Evolutionary conservation across 2,113 vertebrate species (phyloP).

Genomic region (Tinamus guttatus): DNA sequence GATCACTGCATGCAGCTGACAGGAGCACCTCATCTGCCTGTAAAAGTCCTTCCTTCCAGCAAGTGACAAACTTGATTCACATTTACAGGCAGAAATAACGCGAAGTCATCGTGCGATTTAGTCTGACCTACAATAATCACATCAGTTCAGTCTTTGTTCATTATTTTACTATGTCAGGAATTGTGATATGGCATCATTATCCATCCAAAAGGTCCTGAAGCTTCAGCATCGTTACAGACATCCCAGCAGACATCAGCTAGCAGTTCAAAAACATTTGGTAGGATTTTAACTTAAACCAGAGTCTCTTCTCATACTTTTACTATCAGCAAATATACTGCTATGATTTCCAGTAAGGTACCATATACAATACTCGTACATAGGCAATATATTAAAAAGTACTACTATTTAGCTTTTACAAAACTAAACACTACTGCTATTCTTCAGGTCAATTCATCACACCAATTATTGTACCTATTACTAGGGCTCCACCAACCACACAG

Average conservation of each 20-base stretch:
- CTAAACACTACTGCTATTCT: background rate
- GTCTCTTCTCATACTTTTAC: background rate
- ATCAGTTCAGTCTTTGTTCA: background rate
- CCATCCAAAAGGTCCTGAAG: background rate
- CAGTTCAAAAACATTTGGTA: background rate
- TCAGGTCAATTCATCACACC: background rate
- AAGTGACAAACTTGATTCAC: background rate
- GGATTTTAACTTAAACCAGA: background rate
- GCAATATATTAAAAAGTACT: background rate
- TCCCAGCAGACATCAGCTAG: background rate
- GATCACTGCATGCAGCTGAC: background rate
- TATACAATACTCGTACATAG: background rate
- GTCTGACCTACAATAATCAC: background rate
- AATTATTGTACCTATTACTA: background rate
- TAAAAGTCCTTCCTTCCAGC: background rate
- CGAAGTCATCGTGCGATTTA: background rate
- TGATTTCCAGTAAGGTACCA: background rate
- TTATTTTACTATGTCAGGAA: background rate
- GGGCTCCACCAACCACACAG: background rate
- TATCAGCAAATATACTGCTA: background rate
- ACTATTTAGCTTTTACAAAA: background rate
- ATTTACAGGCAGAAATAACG: background rate
- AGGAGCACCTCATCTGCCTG: too few species aligned
- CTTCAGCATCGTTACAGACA: background rate
- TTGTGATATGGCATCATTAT: background rate